Evolutionary conservation across 2,888 invertebrate species (phyloP), one percentile per base, ranked within the genome.

Genomic region (Lepeophtheirus nordmannii): DNA sequence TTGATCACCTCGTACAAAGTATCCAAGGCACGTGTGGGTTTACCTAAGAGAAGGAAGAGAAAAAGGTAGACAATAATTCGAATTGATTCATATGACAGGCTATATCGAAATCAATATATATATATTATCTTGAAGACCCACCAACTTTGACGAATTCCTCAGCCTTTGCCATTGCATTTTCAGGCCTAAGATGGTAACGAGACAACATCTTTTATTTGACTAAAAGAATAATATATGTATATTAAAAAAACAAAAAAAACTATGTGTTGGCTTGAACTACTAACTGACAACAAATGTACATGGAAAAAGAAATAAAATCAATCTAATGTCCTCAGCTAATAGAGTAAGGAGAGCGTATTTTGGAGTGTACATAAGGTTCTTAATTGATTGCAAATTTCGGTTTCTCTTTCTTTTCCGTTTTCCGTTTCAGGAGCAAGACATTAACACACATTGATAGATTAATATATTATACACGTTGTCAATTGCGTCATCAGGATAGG

Each of bases 1-100:
- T 94, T 86, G 78, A 97, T 94, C 71, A 96, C 93, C 80, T 98
- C 98, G 77, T 96, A 96, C 57, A 99, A 81, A 14, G 96, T 94
- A 76, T 98, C 97, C 75, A 98, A 80, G 67, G 98, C 98, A 74
- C 96, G 81, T 64, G 91, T 85, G 38, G 93, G 93, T 76, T 98
- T 98, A 38, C 94, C 96, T 73, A 99, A 88, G 80, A 96, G 96
- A 79, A 30, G 10, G 59, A 39, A 64, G 23, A 14, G 7, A 2
- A n/a, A 60, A 60, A 5, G 1, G 62, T 1, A 62, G 22, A 14
- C 2, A 46, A 5, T 5, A n/a, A 46, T 46, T 46, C 53, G 8
- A n/a, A 46, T 14, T 2, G 53, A 17, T 46, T 46, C 53, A 5
- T n/a, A n/a, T 46, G 8, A n/a, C n/a, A n/a, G n/a, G n/a, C n/a